Evolutionary conservation across 2,113 vertebrate species (phyloP).

Genomic region (Nestor notabilis): DNA sequence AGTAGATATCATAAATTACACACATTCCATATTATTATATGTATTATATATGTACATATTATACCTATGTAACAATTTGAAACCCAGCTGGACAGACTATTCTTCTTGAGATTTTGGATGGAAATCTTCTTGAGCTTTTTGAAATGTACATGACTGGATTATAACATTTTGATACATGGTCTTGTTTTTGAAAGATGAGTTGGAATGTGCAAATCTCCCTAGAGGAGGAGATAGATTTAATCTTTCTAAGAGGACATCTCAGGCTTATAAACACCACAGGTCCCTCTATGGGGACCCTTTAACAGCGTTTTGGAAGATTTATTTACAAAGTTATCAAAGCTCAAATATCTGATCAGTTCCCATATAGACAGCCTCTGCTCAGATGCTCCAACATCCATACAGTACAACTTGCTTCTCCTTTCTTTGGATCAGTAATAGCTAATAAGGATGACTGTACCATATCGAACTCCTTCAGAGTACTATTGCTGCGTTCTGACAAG

Average conservation of each 20-base stretch:
- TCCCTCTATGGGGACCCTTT: not conserved
- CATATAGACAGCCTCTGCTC: not conserved
- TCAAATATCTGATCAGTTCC: not conserved
- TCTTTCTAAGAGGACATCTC: not conserved
- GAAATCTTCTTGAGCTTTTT: not conserved
- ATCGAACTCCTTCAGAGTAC: not conserved
- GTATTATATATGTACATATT: not conserved
- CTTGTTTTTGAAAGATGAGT: not conserved
- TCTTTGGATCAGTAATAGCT: not conserved
- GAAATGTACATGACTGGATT: not conserved
- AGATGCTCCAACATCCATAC: not conserved
- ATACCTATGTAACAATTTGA: not conserved
- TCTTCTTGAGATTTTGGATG: not conserved
- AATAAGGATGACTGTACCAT: not conserved
- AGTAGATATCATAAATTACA: no score
- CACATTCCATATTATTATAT: no score
- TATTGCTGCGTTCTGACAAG: not conserved
- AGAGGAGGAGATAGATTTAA: not conserved
- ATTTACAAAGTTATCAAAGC: not conserved
- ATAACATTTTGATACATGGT: not conserved
- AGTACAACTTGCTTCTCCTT: not conserved
- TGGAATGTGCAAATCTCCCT: not conserved
- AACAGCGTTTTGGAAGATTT: not conserved
- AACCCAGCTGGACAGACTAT: not conserved
- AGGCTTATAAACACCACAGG: not conserved